Evolutionary conservation across 2,113 vertebrate species (phyloP).

Genomic region (Orthonyx spaldingii): DNA sequence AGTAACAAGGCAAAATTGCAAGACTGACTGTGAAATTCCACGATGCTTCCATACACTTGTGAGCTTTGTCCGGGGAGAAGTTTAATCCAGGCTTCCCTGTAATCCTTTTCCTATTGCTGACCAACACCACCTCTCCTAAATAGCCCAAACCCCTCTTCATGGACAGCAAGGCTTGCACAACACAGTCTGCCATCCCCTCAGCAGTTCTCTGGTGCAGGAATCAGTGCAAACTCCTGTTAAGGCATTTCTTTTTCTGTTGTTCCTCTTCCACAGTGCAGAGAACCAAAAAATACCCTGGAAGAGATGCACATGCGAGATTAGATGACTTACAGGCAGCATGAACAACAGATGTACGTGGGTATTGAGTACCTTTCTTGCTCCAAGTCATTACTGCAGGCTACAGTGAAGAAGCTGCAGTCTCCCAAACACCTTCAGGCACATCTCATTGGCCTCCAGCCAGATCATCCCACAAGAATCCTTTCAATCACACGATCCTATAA

Average conservation of each 20-base stretch:
- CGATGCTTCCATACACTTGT: fast-evolving
- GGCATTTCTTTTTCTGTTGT: background rate
- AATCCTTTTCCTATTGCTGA: background rate
- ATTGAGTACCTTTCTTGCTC: background rate
- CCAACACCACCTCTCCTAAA: background rate
- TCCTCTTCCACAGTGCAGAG: background rate
- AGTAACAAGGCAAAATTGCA: background rate
- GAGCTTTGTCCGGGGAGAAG: background rate
- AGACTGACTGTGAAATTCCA: background rate
- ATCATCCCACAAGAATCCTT: background rate
- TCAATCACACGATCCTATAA: background rate
- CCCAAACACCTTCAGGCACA: background rate
- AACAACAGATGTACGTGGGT: background rate
- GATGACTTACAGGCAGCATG: background rate
- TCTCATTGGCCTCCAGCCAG: background rate
- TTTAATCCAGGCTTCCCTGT: background rate
- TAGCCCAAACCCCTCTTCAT: fast-evolving
- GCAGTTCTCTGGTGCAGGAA: background rate
- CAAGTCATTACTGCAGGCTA: background rate
- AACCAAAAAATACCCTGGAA: background rate
- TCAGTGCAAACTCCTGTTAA: background rate
- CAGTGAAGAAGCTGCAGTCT: background rate
- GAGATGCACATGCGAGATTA: background rate
- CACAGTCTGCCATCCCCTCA: background rate
- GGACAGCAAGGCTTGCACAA: background rate